Base-by-base conservation (phyloP, 2,888 invertebrate species). In the Nebria brevicollis region DNA sequence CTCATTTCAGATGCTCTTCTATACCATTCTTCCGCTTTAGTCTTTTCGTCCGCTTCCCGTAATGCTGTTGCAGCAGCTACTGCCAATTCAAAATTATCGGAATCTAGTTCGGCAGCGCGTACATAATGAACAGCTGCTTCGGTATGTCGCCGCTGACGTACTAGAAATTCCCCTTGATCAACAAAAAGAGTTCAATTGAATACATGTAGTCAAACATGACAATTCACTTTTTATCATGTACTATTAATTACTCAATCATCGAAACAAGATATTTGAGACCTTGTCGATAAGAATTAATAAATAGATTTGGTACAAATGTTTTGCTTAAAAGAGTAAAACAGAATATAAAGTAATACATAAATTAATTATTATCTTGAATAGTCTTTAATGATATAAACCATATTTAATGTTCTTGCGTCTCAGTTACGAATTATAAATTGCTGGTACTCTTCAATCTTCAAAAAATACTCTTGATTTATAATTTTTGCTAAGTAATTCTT, bases 31-130 rank as follows among this genome's bases (percentile, higher is more conserved):
- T 98, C 98, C 0, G 98, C 97, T 83, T 96, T 95, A 66, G 92
- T 91, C 85, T 95, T 95, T 78, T 95, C 92, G 79, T 94, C 94
- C 25, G 96, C 94, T 87, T 97, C 94, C 75, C 97, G 91, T 84
- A 97, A 91, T 0, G 96, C 95, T 42, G 97, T 95, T 64, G 98
- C 98, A 15, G 97, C 96, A 54, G 96, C 95, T 83, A 97, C 95
- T 34, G 96, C 94, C 72, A 97, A 91, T 83, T 95, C 94, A 88
- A 96, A 95, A 87, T 97, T 96, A 64, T 92, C 90, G 0, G 96
- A 95, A 73, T 94, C 92, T 81, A 97, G 89, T 85, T 94, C 93
- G 0, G 96, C 95, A 0, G 97, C 96, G 81, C 92, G 91, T 77
- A 95, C 92, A 86, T 96, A 93, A 86, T 95, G 94, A 80, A 93